Percentiles rank a stretch among this genome's conserved stretches.
These are phyloP conservation scores for Melinaea menophilus DNA, from an alignment of 2,888 invertebrate species.

Conservation along the genomic window DNA sequence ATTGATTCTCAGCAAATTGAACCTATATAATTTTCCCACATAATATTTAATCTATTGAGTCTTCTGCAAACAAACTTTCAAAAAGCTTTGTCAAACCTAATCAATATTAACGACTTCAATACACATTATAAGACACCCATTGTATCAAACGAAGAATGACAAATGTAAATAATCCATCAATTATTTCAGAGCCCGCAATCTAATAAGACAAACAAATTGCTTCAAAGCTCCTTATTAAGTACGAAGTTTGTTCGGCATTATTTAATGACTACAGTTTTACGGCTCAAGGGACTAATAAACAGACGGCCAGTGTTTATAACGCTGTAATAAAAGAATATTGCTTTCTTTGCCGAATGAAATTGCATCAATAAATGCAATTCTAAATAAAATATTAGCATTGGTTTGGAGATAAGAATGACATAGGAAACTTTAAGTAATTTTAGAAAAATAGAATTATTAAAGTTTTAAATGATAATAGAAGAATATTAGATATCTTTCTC, in stretches of 20 bases:
- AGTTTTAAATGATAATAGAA: not conserved
- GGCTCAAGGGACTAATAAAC: slow-evolving; percentile 15
- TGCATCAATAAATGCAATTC: slow-evolving; percentile 1
- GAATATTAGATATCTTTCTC: too few relatives aligned
- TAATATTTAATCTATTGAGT: too few relatives aligned
- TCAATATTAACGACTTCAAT: too few relatives aligned
- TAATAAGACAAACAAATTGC: slow-evolving; percentile 24
- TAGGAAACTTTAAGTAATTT: not conserved
- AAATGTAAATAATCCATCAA: not conserved
- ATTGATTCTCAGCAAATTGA: too few relatives aligned
- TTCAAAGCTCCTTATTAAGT: slow-evolving; percentile 13
- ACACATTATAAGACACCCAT: not conserved
- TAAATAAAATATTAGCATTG: too few relatives aligned
- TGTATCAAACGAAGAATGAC: not conserved
- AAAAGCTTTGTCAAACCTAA: too few relatives aligned
- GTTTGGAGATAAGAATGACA: too few relatives aligned
- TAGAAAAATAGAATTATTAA: not conserved
- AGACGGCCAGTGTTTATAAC: slow-evolving; percentile 7
- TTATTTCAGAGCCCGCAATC: slow-evolving; percentile 8
- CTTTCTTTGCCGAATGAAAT: not conserved
- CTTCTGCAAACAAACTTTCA: too few relatives aligned
- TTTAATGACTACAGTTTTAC: slow-evolving; percentile 20
- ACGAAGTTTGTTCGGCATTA: slow-evolving; percentile 15
- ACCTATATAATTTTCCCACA: too few relatives aligned
- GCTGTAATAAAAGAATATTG: slow-evolving; percentile 2